These are phyloP conservation scores for Drosophila quinaria DNA, from an alignment of 2,888 invertebrate genomes.

Conservation along the genomic window DNA sequence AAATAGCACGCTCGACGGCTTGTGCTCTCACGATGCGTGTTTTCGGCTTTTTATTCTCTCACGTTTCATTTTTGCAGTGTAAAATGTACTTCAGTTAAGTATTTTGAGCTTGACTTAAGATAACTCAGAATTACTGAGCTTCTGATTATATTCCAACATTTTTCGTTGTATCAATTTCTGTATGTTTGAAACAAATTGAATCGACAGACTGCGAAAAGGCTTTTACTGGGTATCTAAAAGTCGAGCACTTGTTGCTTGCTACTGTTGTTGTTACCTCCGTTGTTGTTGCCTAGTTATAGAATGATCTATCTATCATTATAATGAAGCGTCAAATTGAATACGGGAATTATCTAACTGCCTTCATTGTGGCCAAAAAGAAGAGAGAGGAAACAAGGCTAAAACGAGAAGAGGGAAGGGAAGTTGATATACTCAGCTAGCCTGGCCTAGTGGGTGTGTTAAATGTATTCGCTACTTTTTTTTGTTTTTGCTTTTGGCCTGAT, in stretches of 20 bases:
- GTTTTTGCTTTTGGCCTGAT: conserved; percentile 42
- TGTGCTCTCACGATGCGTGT: no score
- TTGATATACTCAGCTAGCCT: conserved; percentile 1
- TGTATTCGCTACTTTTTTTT: conserved; percentile 38
- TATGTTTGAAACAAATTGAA: no score
- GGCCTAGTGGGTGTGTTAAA: conserved; percentile 29
- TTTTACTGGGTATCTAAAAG: neutral
- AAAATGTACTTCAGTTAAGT: no score
- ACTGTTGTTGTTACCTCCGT: neutral
- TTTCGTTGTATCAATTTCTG: no score
- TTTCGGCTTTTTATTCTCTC: no score
- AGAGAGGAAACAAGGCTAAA: conserved; percentile 7
- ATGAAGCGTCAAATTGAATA: conserved; percentile 79
- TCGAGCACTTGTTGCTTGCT: conserved; percentile 2
- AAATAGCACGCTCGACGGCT: no score
- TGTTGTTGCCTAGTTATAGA: conserved; percentile 30
- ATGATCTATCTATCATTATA: conserved; percentile 79
- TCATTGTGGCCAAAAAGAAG: conserved; percentile 48
- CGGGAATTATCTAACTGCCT: conserved; percentile 61
- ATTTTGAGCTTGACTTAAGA: no score
- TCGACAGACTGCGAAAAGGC: neutral
- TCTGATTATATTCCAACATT: no score
- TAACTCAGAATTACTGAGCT: no score
- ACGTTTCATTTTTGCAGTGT: no score
- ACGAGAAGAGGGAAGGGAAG: neutral